A percentile compares a stretch with the other conserved stretches of the same genome.
phyloP scores from a whole-genome alignment of 2,888 invertebrate genomes.

The Sisyra nigra region DNA sequence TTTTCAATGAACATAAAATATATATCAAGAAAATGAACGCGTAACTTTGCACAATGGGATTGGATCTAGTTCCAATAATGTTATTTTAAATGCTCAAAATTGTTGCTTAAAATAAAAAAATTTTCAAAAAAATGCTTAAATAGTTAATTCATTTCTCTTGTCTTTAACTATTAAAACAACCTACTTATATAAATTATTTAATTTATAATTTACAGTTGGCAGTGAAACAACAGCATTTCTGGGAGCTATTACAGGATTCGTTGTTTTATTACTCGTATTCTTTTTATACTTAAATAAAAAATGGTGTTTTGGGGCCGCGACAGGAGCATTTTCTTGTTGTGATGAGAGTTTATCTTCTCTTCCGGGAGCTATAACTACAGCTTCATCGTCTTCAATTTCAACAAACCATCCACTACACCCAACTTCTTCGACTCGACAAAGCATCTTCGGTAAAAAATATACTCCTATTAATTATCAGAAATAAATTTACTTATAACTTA shows the following conservation, averaged over 20 bases:
- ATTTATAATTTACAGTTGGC: slow-evolving; percentile 43
- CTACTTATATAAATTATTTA: no score
- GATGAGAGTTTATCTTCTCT: slow-evolving; percentile 33
- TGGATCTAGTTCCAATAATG: no score
- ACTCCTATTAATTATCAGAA: no score
- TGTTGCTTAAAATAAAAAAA: no score
- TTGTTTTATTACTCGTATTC: slow-evolving; percentile 65
- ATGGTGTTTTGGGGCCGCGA: slow-evolving; percentile 47
- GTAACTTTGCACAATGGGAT: no score
- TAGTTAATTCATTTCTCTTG: no score
- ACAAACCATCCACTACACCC: neutral
- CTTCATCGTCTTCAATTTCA: slow-evolving; percentile 1
- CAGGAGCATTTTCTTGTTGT: slow-evolving; percentile 43
- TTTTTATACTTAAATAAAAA: slow-evolving; percentile 76
- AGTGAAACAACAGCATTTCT: slow-evolving; percentile 78
- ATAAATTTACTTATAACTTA: neutral
- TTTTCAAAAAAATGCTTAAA: no score
- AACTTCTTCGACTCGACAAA: neutral
- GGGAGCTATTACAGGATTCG: slow-evolving; percentile 72
- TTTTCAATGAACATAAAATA: no score
- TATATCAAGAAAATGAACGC: no score
- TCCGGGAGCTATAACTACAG: slow-evolving; percentile 19
- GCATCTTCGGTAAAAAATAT: slow-evolving; percentile 2
- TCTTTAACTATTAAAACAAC: no score
- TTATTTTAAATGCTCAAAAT: no score